Evolutionary conservation across 53 echinoderm and acorn worm genomes (phyloP).

Genomic region (Astropecten irregularis): DNA sequence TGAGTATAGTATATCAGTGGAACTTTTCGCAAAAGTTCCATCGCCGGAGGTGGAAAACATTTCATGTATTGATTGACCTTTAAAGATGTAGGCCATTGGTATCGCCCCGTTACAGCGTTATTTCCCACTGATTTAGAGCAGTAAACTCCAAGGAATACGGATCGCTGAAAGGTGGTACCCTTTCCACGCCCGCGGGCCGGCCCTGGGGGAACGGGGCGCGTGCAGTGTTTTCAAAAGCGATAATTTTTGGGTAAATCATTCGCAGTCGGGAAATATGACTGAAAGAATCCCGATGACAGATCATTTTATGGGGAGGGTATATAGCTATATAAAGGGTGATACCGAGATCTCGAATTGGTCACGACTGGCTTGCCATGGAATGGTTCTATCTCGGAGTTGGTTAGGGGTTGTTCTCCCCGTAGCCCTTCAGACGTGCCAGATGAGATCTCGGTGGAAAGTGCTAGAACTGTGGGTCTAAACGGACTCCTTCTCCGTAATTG

Average conservation of each 20-base stretch:
- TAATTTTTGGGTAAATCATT: conserved; percentile 46
- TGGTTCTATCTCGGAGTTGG: no score
- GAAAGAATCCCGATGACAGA: conserved; percentile 31
- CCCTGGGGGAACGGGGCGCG: conserved; percentile 45
- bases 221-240: conserved; percentile 58
- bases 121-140: conserved; percentile 37
- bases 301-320: neutral
- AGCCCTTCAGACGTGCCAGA: no score
- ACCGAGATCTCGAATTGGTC: no score
- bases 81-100: neutral
- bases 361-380: no score
- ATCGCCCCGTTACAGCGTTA: neutral
- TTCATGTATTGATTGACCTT: conserved; percentile 6
- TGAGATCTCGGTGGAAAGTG: no score
- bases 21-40: no score
- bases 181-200: neutral
- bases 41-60: no score
- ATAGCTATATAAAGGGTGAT: no score
- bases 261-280: conserved; percentile 36
- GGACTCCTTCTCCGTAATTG: neutral
- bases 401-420: no score
- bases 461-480: no score
- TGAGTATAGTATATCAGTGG: no score
- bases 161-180: conserved; percentile 31
- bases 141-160: conserved; percentile 19